Percentiles rank a stretch among this genome's conserved stretches.
Evolutionary conservation across 2,113 vertebrate species (phyloP).

Genomic region (Opisthocomus hoazin): DNA sequence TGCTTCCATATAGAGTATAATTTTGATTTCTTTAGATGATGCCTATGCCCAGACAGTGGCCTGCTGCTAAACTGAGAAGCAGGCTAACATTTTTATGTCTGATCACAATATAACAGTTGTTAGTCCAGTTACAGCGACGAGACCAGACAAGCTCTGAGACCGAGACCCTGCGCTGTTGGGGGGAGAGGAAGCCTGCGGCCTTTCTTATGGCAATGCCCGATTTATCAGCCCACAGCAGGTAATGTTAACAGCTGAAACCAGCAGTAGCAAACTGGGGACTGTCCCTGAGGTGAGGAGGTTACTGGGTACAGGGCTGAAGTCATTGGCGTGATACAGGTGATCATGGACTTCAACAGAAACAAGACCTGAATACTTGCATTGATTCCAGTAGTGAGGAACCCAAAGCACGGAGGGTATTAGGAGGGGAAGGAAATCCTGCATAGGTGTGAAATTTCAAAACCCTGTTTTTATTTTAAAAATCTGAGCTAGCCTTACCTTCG

Average conservation of each 20-base stretch:
- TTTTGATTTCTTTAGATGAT: not conserved
- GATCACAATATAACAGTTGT: accelerated
- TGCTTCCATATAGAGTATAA: too few species aligned
- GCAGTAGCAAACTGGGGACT: not conserved
- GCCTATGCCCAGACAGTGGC: not conserved
- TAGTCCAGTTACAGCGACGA: too few species aligned
- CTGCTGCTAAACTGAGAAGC: not conserved
- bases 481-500: not conserved
- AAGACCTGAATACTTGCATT: not conserved
- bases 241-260: not conserved
- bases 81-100: accelerated
- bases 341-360: not conserved
- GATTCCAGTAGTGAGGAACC: not conserved
- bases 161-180: accelerated
- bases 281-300: not conserved
- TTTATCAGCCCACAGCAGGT: too few species aligned
- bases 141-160: not conserved
- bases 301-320: too few species aligned
- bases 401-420: accelerated
- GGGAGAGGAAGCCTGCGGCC: not conserved
- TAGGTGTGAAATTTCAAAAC: not conserved
- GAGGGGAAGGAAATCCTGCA: not conserved
- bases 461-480: not conserved
- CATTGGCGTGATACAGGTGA: not conserved
- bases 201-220: not conserved